A percentile compares a stretch with the other conserved stretches of the same genome.
These are phyloP conservation scores for Odobenus rosmarus DNA, from an alignment of 2,113 vertebrate species.

Conservation along the genomic window DNA sequence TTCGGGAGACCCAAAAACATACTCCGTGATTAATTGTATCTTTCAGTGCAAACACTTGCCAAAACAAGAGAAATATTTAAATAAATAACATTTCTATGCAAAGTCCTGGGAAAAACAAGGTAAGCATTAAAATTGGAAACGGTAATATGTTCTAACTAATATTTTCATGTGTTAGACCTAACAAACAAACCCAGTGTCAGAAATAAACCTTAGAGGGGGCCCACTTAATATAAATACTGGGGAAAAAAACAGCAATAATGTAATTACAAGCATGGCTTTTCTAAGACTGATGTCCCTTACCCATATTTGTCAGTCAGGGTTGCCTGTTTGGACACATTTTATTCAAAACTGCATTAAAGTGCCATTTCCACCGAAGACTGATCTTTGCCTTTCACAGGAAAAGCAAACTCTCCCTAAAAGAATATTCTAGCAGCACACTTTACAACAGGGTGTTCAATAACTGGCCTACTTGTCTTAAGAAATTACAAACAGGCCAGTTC, in stretches of 20 bases:
- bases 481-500: not conserved
- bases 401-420: not conserved
- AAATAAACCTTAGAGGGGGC: not conserved
- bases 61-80: not conserved
- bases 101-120: not conserved
- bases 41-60: not conserved
- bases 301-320: not conserved
- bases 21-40: not conserved
- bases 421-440: not conserved
- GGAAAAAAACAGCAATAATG: not conserved
- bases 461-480: not conserved
- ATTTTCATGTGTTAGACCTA: constrained; percentile 2
- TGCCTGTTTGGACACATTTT: not conserved
- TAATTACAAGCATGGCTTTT: not conserved
- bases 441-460: not conserved
- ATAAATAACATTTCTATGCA: constrained; percentile 17
- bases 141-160: not conserved
- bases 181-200: not conserved
- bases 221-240: not conserved
- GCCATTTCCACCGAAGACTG: not conserved
- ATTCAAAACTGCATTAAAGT: not conserved
- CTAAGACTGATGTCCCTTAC: not conserved
- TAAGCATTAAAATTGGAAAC: constrained; percentile 30
- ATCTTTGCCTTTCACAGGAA: constrained; percentile 28
- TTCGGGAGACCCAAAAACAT: not conserved